Evolutionary conservation across 2,113 vertebrate genomes (phyloP).

Genomic region (Aix galericulata): DNA sequence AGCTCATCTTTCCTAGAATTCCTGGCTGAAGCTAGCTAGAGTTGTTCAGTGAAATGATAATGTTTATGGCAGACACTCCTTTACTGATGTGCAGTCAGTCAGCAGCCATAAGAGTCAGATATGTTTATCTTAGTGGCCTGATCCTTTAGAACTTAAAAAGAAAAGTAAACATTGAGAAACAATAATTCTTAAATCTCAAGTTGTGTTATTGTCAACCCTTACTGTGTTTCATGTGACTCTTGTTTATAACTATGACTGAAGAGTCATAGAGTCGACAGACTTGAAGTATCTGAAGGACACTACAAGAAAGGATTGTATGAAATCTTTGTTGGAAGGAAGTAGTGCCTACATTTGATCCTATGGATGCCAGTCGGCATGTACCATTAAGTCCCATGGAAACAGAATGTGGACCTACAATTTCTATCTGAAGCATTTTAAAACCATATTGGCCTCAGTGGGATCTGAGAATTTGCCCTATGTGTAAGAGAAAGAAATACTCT

Average conservation of each 20-base stretch:
- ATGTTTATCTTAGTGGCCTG: not conserved
- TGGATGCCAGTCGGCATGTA: rapidly evolving
- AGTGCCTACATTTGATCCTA: not conserved
- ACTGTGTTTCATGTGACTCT: not conserved
- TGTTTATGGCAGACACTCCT: not conserved
- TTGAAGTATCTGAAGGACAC: not conserved
- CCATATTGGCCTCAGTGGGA: not conserved
- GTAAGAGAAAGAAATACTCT: not conserved
- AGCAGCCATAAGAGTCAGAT: not conserved
- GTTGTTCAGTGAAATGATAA: not conserved
- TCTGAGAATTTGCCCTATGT: not conserved
- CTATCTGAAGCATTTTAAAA: not conserved
- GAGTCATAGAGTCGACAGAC: not conserved
- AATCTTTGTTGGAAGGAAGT: not conserved
- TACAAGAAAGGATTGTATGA: not conserved
- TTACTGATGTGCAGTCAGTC: not conserved
- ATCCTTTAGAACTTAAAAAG: not conserved
- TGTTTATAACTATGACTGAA: not conserved
- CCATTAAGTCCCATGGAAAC: not conserved
- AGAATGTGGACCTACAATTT: not conserved
- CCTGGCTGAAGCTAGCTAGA: not conserved
- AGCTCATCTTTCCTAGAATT: not conserved
- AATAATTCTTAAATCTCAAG: not conserved
- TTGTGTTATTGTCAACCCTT: not conserved
- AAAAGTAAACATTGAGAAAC: not conserved